Conservation (phyloP, 2,113 vertebrate species). For the Passer montanus region DNA sequence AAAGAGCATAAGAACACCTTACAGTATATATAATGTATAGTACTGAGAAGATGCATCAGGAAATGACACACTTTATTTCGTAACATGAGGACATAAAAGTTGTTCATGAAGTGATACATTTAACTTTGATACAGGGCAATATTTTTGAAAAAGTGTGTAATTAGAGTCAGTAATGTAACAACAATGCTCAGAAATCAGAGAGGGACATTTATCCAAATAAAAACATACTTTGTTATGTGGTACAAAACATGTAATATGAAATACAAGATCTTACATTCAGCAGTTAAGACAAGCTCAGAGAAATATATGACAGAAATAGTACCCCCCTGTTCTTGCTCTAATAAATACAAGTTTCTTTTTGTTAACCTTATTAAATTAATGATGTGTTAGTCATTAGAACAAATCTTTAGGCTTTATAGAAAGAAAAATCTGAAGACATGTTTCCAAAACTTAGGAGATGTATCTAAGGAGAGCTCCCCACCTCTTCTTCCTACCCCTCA, state of each 20-base stretch:
- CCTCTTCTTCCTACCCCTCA: background rate
- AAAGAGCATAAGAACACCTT: background rate
- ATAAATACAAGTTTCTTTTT: background rate
- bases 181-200: background rate
- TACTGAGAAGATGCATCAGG: background rate
- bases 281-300: background rate
- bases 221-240: background rate
- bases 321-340: background rate
- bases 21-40: background rate
- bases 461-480: no score
- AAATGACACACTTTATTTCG: background rate
- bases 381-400: background rate
- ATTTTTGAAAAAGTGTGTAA: background rate
- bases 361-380: background rate
- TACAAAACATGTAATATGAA: background rate
- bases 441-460: background rate
- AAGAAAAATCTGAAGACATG: background rate
- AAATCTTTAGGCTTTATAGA: background rate
- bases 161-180: background rate
- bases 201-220: background rate
- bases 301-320: background rate
- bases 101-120: background rate
- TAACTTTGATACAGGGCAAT: background rate
- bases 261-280: background rate
- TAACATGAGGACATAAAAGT: background rate